Evolutionary conservation across 2,888 invertebrate genomes (phyloP).

Genomic region (Epirrita christyi): DNA sequence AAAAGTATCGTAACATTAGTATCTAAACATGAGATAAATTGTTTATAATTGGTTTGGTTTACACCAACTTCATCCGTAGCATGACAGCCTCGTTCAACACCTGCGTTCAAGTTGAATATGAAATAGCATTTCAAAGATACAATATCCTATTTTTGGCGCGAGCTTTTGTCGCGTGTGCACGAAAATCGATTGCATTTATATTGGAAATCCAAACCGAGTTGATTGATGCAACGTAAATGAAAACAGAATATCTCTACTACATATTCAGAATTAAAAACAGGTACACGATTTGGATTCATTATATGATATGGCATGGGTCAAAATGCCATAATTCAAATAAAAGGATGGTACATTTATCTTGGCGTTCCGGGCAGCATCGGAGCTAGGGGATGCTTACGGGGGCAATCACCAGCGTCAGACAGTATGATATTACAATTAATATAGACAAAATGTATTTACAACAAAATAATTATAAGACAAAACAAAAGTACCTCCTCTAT

Average conservation of each 20-base stretch:
- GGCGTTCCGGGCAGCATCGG: slow-evolving; percentile 1
- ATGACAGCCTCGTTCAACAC: slow-evolving; percentile 13
- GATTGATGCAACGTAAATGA: slow-evolving; percentile 28
- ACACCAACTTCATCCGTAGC: no score
- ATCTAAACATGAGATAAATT: no score
- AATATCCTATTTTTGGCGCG: slow-evolving; percentile 28
- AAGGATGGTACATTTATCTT: slow-evolving; percentile 61
- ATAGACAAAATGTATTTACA: background rate
- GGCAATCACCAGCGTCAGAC: background rate
- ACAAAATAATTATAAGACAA: no score
- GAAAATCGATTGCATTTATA: slow-evolving; percentile 26
- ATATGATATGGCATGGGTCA: slow-evolving; percentile 41
- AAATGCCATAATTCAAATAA: slow-evolving; percentile 63
- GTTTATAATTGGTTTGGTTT: no score
- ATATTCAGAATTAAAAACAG: slow-evolving; percentile 34
- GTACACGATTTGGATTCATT: slow-evolving; percentile 31
- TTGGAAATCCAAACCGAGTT: slow-evolving; percentile 25
- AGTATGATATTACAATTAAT: background rate
- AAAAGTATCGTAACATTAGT: no score
- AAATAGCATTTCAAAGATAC: slow-evolving; percentile 27
- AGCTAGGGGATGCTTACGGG: background rate
- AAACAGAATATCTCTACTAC: slow-evolving; percentile 20
- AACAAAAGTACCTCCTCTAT: no score
- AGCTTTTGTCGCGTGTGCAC: slow-evolving; percentile 27
- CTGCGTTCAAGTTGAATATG: slow-evolving; percentile 22